These are phyloP conservation scores for Meteorus colon DNA, from an alignment of 2,888 invertebrate genomes.

Conservation along the genomic window DNA sequence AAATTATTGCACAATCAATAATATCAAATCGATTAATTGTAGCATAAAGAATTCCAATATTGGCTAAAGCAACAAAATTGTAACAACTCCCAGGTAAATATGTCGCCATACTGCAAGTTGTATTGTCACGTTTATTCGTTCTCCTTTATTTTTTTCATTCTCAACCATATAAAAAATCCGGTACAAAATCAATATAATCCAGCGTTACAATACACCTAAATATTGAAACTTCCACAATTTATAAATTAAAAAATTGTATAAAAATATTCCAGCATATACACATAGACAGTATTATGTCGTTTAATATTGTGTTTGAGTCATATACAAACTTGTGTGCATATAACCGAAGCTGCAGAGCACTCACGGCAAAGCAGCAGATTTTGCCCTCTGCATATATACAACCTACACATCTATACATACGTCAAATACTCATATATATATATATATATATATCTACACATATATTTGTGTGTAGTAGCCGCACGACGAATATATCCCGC, in stretches of 20 bases:
- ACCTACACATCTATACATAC: not conserved
- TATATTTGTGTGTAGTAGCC: constrained; percentile 1
- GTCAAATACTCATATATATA: not conserved
- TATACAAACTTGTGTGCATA: not conserved
- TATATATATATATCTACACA: not conserved
- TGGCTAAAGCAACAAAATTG: no score
- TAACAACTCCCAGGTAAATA: no score
- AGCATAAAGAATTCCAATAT: no score
- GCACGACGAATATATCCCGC: constrained; percentile 16
- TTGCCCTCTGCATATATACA: constrained; percentile 17
- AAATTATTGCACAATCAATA: no score
- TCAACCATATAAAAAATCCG: no score
- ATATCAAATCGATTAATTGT: no score
- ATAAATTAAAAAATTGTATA: not conserved
- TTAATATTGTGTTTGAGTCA: constrained; percentile 23
- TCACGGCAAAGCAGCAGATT: constrained; percentile 34
- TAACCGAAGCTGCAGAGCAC: constrained; percentile 21
- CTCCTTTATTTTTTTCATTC: no score
- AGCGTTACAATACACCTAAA: no score
- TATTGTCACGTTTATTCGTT: no score
- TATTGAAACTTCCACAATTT: no score
- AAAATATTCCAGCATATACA: not conserved
- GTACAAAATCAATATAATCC: no score
- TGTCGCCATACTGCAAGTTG: no score
- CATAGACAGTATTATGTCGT: not conserved